Conservation (phyloP, 2,888 invertebrate species). For the Parnassius apollo region DNA sequence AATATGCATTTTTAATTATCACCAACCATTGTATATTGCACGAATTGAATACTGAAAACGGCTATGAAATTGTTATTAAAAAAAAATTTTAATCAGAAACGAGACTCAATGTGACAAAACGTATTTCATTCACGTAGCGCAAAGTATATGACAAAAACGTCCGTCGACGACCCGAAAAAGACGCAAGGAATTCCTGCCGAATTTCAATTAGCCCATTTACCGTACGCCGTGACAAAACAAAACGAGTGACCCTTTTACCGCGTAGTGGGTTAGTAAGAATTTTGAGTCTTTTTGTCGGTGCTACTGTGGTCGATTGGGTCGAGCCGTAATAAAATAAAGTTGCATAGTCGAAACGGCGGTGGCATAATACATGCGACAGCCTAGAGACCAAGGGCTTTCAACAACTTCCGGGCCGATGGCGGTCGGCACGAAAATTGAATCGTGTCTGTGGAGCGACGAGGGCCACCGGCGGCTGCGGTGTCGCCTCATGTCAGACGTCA, state of each 20-base stretch:
- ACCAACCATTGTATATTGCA: too few species aligned
- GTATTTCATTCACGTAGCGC: neutral
- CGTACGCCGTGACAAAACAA: conserved; percentile 14
- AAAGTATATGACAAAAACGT: neutral
- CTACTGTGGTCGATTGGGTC: conserved; percentile 9
- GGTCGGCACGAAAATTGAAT: conserved; percentile 43
- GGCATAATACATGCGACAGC: conserved; percentile 26
- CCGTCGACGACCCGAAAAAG: conserved; percentile 7
- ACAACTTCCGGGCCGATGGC: conserved; percentile 42
- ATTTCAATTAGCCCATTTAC: conserved; percentile 24
- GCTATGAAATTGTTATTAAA: too few species aligned
- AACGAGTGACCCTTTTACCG: conserved; percentile 19
- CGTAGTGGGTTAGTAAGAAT: conserved; percentile 24
- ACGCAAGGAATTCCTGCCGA: conserved; percentile 14
- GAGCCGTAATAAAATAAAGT: conserved; percentile 20
- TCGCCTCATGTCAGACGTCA: conserved; percentile 16
- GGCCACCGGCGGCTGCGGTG: neutral
- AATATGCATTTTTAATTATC: too few species aligned
- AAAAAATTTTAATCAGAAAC: neutral
- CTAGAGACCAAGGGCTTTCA: conserved; percentile 38
- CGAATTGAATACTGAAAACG: too few species aligned
- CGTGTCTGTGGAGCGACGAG: conserved; percentile 30
- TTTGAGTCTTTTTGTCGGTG: conserved; percentile 20
- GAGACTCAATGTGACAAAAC: too few species aligned
- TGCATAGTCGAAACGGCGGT: conserved; percentile 10